These are phyloP conservation scores for Drosophila burlai DNA, from an alignment of 1,140 invertebrate species.

Conservation along the genomic window DNA sequence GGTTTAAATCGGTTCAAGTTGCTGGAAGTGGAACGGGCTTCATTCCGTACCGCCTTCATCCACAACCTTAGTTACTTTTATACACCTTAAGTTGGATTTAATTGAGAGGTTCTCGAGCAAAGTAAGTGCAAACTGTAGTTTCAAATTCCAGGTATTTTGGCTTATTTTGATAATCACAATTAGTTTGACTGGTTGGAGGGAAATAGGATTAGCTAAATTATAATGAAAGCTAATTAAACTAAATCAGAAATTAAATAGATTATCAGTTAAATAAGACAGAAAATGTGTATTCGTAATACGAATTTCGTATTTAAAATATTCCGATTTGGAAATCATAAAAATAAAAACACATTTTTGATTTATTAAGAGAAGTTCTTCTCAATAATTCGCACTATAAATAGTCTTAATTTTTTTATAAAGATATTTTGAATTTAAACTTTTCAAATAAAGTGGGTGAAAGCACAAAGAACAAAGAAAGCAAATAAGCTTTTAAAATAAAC, in stretches of 20 bases:
- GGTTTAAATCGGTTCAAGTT: constrained; percentile 33
- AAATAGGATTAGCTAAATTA: neutral
- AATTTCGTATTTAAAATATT: neutral
- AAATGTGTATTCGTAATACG: neutral
- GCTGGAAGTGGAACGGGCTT: constrained; percentile 1
- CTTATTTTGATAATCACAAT: neutral
- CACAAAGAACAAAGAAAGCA: neutral
- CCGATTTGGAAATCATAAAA: neutral
- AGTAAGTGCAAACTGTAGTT: constrained; percentile 4
- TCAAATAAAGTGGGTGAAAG: neutral
- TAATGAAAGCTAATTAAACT: no score
- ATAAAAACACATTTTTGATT: neutral
- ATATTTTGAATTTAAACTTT: no score
- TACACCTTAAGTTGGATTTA: constrained; percentile 4
- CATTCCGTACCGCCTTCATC: neutral
- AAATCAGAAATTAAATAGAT: neutral
- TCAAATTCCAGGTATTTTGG: neutral
- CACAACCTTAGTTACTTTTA: neutral
- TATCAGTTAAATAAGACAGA: no score
- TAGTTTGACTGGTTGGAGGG: no score
- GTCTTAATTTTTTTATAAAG: neutral
- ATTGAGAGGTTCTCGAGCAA: neutral
- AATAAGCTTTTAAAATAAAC: neutral
- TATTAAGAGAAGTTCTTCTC: no score
- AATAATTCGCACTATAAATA: no score